Evolutionary conservation across 2,888 invertebrate species (phyloP).

Genomic region (Pammene fasciana): DNA sequence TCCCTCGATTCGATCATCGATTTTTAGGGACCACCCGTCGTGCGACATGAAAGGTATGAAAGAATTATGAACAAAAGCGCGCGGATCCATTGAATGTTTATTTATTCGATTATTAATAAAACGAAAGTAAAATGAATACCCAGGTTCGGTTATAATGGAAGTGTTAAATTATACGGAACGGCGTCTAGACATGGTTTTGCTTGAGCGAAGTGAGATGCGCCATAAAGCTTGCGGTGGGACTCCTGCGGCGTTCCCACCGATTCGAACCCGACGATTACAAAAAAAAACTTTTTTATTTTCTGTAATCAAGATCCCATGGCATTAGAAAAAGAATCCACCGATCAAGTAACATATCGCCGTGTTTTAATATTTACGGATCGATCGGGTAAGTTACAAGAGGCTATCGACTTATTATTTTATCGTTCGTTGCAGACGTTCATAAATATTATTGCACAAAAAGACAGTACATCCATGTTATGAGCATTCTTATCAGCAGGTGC

Average conservation of each 20-base stretch:
- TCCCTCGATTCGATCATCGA: slow-evolving; percentile 49
- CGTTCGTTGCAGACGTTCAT: slow-evolving; percentile 6
- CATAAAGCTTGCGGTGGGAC: slow-evolving; percentile 66
- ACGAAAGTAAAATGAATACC: slow-evolving; percentile 61
- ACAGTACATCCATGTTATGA: slow-evolving; percentile 21
- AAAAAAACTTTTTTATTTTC: slow-evolving; percentile 53
- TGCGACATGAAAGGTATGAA: slow-evolving; percentile 53
- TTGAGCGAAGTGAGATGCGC: slow-evolving; percentile 64
- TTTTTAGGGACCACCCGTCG: slow-evolving; percentile 64
- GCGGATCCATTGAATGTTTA: slow-evolving; percentile 30
- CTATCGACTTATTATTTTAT: slow-evolving; percentile 21
- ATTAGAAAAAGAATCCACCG: slow-evolving; percentile 51
- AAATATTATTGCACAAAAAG: slow-evolving; percentile 28
- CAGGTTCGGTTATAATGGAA: slow-evolving; percentile 60
- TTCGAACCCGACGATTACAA: slow-evolving; percentile 60
- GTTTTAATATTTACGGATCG: slow-evolving; percentile 35
- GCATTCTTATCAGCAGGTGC: slow-evolving; percentile 54
- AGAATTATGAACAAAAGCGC: slow-evolving; percentile 52
- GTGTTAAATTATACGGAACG: slow-evolving; percentile 61
- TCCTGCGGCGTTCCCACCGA: slow-evolving; percentile 76
- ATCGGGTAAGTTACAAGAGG: slow-evolving; percentile 20
- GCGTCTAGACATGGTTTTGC: slow-evolving; percentile 79
- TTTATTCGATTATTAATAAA: slow-evolving; percentile 45
- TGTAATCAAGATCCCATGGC: slow-evolving; percentile 58
- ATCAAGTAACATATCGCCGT: slow-evolving; percentile 42